Base-by-base conservation (phyloP, 2,888 invertebrate species). In the Clostera curtula region DNA sequence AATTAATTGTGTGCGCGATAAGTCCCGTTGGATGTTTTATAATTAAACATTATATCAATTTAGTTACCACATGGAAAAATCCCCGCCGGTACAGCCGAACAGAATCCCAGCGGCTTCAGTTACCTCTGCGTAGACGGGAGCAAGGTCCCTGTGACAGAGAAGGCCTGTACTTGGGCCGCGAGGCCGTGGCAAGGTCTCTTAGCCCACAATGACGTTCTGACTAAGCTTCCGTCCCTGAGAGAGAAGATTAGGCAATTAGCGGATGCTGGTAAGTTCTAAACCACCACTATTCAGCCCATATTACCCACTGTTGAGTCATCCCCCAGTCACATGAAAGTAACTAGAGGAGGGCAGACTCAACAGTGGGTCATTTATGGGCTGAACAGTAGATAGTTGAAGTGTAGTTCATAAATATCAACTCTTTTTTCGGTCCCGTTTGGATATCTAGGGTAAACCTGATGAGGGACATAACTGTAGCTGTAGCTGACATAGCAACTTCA, bases 131-230 rank as follows among this genome's bases (percentile, higher is more conserved):
- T 89, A 3, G 93, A 94, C 57, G 94, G 93, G 2, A 87, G 86
- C 4, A 89, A 89, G 49, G 86, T 87, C 0, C 87, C 91, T 1
- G 79, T 93, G 6, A 89, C 86, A 14, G 86, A 86, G 3, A 86
- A 87, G 19, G 59, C 83, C 2, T 95, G 94, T 56, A 87, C 90
- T 1, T 95, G 94, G 94, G 93, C 93, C 0, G 91, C 92, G 1
- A 85, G 93, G 32, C 94, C 94, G n/a, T 94, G 94, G 92, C 92
- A 89, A 56, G 92, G 92, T 6, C 86, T 91, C 46, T 76, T 92
- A 58, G 89, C 89, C 4, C 92, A 92, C 54, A 87, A 87, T 6
- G 89, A 88, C 31, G 77, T 87, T 0, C 62, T 85, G 2, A 85
- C 86, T 13, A 73, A 80, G 8, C 55, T 87, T 5, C 66, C 83